Percentiles rank a stretch among this genome's conserved stretches.
phyloP scores from a whole-genome alignment of 2,113 vertebrate species.

The Tupaia tana region DNA sequence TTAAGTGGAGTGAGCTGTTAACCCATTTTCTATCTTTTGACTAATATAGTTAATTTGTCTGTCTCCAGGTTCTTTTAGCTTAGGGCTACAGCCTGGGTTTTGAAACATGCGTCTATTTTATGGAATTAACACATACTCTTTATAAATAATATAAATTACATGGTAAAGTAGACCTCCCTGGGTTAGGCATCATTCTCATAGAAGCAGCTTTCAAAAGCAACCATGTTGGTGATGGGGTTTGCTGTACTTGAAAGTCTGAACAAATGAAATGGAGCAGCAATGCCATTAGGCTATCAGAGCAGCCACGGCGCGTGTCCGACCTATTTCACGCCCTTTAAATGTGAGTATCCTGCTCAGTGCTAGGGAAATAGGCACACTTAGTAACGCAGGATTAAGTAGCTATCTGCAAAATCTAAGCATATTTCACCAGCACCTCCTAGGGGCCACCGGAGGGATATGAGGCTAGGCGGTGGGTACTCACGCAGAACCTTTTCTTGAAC shows the following conservation, averaged over 20 bases:
- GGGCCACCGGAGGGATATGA: constrained; percentile 56
- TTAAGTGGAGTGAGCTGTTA: neutral
- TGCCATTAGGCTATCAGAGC: neutral
- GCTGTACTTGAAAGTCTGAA: neutral
- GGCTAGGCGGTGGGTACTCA: neutral
- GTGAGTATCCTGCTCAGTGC: neutral
- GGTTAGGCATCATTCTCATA: neutral
- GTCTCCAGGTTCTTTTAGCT: neutral
- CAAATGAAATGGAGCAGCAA: rapidly evolving
- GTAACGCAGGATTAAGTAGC: neutral
- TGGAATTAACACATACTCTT: neutral
- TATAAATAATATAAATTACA: neutral
- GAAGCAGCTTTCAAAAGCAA: neutral
- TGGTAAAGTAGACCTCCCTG: neutral
- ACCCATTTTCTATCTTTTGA: neutral
- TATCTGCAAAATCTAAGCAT: neutral
- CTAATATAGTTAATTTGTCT: neutral
- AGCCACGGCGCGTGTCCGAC: neutral
- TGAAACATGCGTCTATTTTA: neutral
- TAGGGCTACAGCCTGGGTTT: neutral
- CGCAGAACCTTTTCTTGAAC: neutral
- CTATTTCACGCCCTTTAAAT: neutral
- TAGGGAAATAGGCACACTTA: neutral
- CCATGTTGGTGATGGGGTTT: neutral
- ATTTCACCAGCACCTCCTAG: constrained; percentile 81